phyloP scores from a whole-genome alignment of 2,888 invertebrate genomes.

The Hirtodrosophila histrioides region DNA sequence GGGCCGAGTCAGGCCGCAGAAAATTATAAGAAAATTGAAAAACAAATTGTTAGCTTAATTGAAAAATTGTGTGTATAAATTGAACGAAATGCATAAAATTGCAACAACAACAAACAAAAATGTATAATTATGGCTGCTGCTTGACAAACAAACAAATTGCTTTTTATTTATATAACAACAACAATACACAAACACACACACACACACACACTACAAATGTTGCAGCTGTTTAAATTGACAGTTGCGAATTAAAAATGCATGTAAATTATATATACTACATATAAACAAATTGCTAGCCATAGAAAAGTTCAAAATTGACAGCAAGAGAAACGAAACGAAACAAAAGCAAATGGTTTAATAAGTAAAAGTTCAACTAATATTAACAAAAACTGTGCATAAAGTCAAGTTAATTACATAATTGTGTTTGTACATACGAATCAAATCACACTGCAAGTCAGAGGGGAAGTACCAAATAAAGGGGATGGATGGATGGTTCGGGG shows the following conservation, averaged over 20 bases:
- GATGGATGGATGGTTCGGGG: background rate
- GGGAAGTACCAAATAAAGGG: background rate
- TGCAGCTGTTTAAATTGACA: slow-evolving; percentile 34
- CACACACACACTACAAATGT: slow-evolving; percentile 13
- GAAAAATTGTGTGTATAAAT: slow-evolving; percentile 34
- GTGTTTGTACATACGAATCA: slow-evolving; percentile 25
- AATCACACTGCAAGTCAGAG: slow-evolving; percentile 13
- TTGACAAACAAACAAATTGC: slow-evolving; percentile 45
- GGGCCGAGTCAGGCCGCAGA: slow-evolving; percentile 11
- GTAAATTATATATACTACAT: slow-evolving; percentile 33
- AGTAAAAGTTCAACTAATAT: slow-evolving; percentile 61
- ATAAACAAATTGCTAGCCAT: slow-evolving; percentile 50
- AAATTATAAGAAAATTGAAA: slow-evolving; percentile 10
- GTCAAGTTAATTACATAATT: slow-evolving; percentile 46
- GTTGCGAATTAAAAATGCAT: slow-evolving; percentile 26
- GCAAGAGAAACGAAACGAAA: slow-evolving; percentile 11
- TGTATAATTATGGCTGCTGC: slow-evolving; percentile 48
- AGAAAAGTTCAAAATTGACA: slow-evolving; percentile 60
- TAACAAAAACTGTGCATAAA: slow-evolving; percentile 42
- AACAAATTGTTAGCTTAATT: slow-evolving; percentile 55
- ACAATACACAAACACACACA: slow-evolving; percentile 9
- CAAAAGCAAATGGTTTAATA: slow-evolving; percentile 49
- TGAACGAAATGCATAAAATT: slow-evolving; percentile 43
- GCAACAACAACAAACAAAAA: slow-evolving; percentile 30
- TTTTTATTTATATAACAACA: slow-evolving; percentile 37